phyloP scores from a whole-genome alignment of 2,888 invertebrate genomes.

The Dasysyrphus tricinctus region DNA sequence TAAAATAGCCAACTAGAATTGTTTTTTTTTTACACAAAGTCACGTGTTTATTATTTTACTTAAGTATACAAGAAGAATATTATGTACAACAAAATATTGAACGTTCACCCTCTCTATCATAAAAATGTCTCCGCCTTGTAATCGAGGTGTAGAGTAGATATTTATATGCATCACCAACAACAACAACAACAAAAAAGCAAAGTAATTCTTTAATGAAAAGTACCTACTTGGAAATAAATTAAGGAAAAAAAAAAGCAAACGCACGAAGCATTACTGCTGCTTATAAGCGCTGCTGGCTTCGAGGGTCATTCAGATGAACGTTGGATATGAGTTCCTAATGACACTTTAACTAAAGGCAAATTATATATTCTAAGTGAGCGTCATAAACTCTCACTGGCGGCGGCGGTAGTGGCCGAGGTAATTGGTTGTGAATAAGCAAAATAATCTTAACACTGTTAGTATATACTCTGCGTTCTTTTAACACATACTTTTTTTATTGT shows the following conservation, averaged over 20 bases:
- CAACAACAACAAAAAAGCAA: not conserved
- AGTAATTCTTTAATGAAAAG: slow-evolving; percentile 52
- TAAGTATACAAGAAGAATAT: slow-evolving; percentile 1
- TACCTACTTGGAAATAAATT: slow-evolving; percentile 31
- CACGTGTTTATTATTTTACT: slow-evolving; percentile 38
- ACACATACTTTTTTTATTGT: slow-evolving; percentile 1
- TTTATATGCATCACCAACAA: not conserved
- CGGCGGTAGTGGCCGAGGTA: not conserved
- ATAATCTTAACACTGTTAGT: slow-evolving; percentile 1
- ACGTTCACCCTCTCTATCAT: slow-evolving; percentile 28
- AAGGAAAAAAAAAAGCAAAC: slow-evolving; percentile 24
- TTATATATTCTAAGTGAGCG: slow-evolving; percentile 32
- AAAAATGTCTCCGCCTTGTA: not conserved
- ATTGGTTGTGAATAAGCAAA: slow-evolving; percentile 34
- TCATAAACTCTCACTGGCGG: slow-evolving; percentile 4
- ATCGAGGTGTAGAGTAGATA: not conserved
- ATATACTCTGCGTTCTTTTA: slow-evolving; percentile 12
- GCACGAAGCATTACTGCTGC: slow-evolving; percentile 23
- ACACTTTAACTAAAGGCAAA: slow-evolving; percentile 36
- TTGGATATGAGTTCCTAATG: slow-evolving; percentile 40
- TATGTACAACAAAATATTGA: slow-evolving; percentile 20
- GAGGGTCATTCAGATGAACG: slow-evolving; percentile 49
- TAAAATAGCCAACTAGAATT: not conserved
- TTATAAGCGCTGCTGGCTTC: slow-evolving; percentile 7
- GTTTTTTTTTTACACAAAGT: slow-evolving; percentile 16